Conservation (phyloP, 1,140 invertebrate genomes). For the Melitaea cinxia region DNA sequence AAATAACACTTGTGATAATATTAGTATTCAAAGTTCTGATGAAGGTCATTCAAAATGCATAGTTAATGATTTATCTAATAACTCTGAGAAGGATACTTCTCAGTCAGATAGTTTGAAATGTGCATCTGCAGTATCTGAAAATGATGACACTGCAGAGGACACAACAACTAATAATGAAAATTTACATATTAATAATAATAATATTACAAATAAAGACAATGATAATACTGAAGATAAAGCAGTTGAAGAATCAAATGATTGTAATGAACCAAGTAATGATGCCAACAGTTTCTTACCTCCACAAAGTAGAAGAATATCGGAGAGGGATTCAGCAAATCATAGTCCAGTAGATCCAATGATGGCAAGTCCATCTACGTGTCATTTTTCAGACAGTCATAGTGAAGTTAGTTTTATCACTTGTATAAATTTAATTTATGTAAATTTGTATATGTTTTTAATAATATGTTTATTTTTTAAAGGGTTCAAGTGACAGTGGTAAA, state of each 20-base stretch:
- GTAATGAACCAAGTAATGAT: conserved; percentile 57
- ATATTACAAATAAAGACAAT: too few species aligned
- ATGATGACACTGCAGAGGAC: conserved; percentile 46
- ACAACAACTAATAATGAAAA: conserved; percentile 55
- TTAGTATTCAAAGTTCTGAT: conserved; percentile 41
- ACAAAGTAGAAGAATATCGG: conserved; percentile 78
- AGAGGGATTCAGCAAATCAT: conserved; percentile 86
- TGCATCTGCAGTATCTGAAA: conserved; percentile 45
- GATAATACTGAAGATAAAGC: conserved; percentile 63
- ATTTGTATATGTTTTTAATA: conserved; percentile 5
- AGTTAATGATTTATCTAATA: conserved; percentile 44
- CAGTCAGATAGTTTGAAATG: conserved; percentile 50
- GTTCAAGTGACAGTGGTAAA: conserved; percentile 89
- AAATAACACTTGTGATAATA: conserved; percentile 44
- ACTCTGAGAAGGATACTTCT: conserved; percentile 42
- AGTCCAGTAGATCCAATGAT: conserved; percentile 85
- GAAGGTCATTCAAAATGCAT: conserved; percentile 34
- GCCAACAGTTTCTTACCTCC: conserved; percentile 69
- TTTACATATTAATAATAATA: conserved; percentile 55
- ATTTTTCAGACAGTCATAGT: conserved; percentile 86
- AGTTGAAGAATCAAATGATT: conserved; percentile 58
- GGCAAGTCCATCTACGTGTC: conserved; percentile 84
- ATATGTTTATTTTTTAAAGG: conserved; percentile 72
- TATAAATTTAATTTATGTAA: neutral
- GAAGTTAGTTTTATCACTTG: conserved; percentile 77